Conservation (phyloP, 2,888 invertebrate species). For the Scaptodrosophila latifasciaeformis region DNA sequence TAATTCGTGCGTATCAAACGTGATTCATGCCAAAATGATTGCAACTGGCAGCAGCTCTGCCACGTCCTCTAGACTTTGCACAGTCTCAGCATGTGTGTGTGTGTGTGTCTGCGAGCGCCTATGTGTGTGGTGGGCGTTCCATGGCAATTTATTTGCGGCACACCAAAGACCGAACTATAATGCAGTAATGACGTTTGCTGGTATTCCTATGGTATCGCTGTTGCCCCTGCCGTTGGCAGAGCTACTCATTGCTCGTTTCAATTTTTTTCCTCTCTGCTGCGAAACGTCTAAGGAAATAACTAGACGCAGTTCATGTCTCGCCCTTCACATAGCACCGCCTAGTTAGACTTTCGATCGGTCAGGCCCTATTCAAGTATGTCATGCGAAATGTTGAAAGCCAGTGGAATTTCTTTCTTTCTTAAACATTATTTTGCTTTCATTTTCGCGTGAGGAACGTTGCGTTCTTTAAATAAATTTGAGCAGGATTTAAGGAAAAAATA, state of each 20-base stretch:
- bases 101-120: slow-evolving; percentile 16
- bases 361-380: no score
- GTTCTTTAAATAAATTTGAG: no score
- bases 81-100: neutral
- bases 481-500: no score
- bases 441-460: slow-evolving; percentile 22
- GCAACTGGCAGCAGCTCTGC: slow-evolving; percentile 48
- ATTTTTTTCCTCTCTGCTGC: slow-evolving; percentile 14
- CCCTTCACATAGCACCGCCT: no score
- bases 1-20: slow-evolving; percentile 74
- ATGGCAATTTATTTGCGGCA: slow-evolving; percentile 60
- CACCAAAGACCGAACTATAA: slow-evolving; percentile 43
- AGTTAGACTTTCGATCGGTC: no score
- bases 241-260: slow-evolving; percentile 45
- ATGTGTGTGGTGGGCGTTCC: slow-evolving; percentile 42
- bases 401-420: neutral
- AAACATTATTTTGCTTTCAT: slow-evolving; percentile 27
- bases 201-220: slow-evolving; percentile 38
- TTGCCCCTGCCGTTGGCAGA: no score
- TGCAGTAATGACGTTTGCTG: slow-evolving; percentile 50
- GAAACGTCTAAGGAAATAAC: no score
- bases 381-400: slow-evolving; percentile 11
- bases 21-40: slow-evolving; percentile 72
- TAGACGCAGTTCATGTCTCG: no score
- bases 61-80: slow-evolving; percentile 7